A percentile compares a stretch with the other conserved stretches of the same genome.
These are phyloP conservation scores for Chymomyza amoena DNA, from an alignment of 2,888 invertebrate species.

Conservation along the genomic window DNA sequence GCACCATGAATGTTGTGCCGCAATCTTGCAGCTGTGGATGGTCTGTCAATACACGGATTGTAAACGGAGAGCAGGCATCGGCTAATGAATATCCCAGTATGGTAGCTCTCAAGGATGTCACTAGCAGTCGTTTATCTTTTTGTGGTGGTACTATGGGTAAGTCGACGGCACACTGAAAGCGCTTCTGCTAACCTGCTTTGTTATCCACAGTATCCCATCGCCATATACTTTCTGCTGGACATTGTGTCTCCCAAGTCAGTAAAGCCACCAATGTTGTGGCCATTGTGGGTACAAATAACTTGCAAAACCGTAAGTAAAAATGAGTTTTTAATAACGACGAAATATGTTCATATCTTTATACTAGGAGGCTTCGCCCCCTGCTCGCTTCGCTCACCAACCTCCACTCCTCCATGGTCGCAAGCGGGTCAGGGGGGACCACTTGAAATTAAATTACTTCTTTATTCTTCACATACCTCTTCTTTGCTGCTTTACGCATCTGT, in stretches of 20 bases:
- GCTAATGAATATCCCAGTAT: constrained; percentile 82
- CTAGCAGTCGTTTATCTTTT: constrained; percentile 51
- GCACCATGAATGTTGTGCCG: constrained; percentile 42
- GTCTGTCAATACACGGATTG: constrained; percentile 79
- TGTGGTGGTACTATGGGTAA: constrained; percentile 80
- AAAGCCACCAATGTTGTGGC: constrained; percentile 65
- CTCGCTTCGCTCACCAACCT: too few relatives aligned
- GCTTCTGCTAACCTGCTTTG: neutral
- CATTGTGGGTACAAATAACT: constrained; percentile 80
- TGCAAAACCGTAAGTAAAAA: constrained; percentile 75
- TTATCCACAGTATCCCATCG: constrained; percentile 64
- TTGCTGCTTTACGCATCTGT: too few relatives aligned
- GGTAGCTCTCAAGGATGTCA: constrained; percentile 78
- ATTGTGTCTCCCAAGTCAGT: constrained; percentile 73
- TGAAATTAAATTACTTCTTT: too few relatives aligned
- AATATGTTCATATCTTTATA: too few relatives aligned
- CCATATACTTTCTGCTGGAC: constrained; percentile 80
- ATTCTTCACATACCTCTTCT: too few relatives aligned
- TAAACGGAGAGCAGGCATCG: constrained; percentile 80
- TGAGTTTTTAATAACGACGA: too few relatives aligned
- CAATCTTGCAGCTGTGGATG: constrained; percentile 77
- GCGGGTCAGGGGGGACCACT: too few relatives aligned
- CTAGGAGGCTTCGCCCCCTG: too few relatives aligned
- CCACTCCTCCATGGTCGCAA: too few relatives aligned
- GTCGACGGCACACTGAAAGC: constrained; percentile 3